phyloP scores from a whole-genome alignment of 2,888 invertebrate genomes.

The Aproaerema taeniolella region DNA sequence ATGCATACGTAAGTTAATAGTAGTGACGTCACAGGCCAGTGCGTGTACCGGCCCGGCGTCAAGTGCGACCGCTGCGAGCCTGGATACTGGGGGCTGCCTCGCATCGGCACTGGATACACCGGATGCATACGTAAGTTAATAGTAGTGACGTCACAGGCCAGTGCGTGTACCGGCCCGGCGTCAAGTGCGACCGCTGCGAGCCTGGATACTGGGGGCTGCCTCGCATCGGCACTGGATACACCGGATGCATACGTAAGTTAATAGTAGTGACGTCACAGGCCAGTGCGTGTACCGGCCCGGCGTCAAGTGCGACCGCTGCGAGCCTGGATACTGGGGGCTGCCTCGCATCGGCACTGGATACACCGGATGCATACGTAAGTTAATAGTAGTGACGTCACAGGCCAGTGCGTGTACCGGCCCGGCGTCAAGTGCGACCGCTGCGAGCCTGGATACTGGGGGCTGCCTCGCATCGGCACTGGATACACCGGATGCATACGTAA shows the following conservation, averaged over 20 bases:
- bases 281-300: no score
- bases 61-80: conserved; percentile 91
- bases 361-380: conserved; percentile 87
- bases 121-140: conserved; percentile 88
- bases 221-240: not conserved
- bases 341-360: conserved; percentile 86
- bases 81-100: conserved; percentile 92
- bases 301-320: no score
- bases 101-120: conserved; percentile 84
- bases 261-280: no score
- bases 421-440: conserved; percentile 94
- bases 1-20: no score
- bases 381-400: not conserved
- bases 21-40: no score
- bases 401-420: conserved; percentile 74
- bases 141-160: not conserved
- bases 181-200: conserved; percentile 92
- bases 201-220: conserved; percentile 90
- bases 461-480: not conserved
- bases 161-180: conserved; percentile 83
- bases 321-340: conserved; percentile 94
- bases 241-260: no score
- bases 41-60: no score
- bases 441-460: conserved; percentile 93
- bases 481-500: no score